These are phyloP conservation scores for Ophion ventricosus DNA, from an alignment of 2,888 invertebrate species.

Conservation along the genomic window DNA sequence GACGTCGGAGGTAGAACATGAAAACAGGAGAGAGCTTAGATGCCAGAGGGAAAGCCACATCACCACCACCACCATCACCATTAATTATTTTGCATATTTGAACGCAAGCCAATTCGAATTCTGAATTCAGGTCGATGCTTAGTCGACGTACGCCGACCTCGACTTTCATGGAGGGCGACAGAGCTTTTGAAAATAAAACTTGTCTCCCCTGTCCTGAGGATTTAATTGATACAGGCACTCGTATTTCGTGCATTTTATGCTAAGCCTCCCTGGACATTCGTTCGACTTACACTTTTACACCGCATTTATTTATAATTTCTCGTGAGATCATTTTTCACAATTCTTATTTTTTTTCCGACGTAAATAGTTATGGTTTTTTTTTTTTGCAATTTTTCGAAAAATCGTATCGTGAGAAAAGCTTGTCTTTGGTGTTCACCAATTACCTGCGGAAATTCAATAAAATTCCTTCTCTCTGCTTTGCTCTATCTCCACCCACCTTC, in stretches of 20 bases:
- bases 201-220: constrained; percentile 1
- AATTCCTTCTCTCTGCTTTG: too few relatives aligned
- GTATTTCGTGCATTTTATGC: neutral
- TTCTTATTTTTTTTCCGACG: too few relatives aligned
- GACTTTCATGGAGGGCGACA: constrained; percentile 53
- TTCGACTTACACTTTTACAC: too few relatives aligned
- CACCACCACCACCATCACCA: constrained; percentile 48
- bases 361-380: neutral
- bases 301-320: too few relatives aligned
- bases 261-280: neutral
- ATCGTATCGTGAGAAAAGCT: too few relatives aligned
- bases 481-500: too few relatives aligned
- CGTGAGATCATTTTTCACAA: neutral
- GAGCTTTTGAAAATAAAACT: constrained; percentile 64
- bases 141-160: constrained; percentile 61
- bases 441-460: too few relatives aligned
- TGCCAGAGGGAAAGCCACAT: constrained; percentile 4
- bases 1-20: constrained; percentile 4
- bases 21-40: constrained; percentile 26
- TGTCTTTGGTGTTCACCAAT: too few relatives aligned
- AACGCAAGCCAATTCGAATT: constrained; percentile 69
- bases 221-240: constrained; percentile 41
- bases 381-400: neutral
- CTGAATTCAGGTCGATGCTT: constrained; percentile 67
- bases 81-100: constrained; percentile 71